These are phyloP conservation scores for Mus spretus DNA, from an alignment of 2,797 vertebrate genomes.

Conservation along the genomic window DNA sequence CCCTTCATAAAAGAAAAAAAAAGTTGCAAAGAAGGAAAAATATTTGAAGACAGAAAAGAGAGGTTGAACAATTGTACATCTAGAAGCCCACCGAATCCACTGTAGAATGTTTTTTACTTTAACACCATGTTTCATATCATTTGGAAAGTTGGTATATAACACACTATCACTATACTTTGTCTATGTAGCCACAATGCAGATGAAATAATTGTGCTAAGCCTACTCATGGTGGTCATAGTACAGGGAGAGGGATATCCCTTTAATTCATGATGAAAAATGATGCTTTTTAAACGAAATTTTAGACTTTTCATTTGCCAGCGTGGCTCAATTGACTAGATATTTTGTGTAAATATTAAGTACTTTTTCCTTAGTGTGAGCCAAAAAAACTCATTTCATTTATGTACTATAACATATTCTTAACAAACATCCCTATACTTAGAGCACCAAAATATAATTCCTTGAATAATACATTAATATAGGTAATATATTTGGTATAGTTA, in stretches of 20 bases:
- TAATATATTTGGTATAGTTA: conserved; percentile 6
- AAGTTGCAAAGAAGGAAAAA: background rate
- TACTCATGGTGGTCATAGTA: background rate
- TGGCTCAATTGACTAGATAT: conserved; percentile 11
- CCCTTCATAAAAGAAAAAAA: conserved; percentile 19
- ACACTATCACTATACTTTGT: background rate
- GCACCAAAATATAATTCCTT: conserved; percentile 22
- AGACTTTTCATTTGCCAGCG: background rate
- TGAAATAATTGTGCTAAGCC: background rate
- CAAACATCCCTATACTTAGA: background rate
- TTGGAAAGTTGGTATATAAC: background rate
- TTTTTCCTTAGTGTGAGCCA: background rate
- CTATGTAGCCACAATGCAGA: background rate
- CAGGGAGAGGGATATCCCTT: background rate
- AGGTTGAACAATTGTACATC: background rate
- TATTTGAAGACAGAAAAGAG: background rate
- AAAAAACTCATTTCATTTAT: background rate
- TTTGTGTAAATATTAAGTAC: background rate
- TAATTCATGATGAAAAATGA: background rate
- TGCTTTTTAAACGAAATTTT: conserved; percentile 4
- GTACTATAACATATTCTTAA: background rate
- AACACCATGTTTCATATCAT: conserved; percentile 1
- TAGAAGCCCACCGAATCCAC: background rate
- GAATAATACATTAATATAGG: background rate
- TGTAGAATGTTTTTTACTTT: conserved; percentile 30